Base-by-base conservation (phyloP, 2,888 invertebrate species). In the Crossocerus cetratus region DNA sequence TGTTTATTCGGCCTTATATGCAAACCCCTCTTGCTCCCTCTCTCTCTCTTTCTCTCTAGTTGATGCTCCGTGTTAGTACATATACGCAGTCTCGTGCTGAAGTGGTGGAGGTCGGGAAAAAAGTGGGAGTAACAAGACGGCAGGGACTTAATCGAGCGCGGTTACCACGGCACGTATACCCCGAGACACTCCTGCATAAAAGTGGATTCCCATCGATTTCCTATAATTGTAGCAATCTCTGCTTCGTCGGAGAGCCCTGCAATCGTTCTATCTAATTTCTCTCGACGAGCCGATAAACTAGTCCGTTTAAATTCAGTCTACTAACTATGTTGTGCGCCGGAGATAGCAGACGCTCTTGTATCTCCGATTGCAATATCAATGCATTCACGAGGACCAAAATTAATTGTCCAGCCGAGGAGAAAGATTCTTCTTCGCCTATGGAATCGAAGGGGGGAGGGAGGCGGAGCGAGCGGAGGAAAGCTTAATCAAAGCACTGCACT, bases 131-230 rank as follows among this genome's bases (percentile, higher is more conserved):
- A 65, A 43, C 23, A 16, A 22, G 42, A n/a, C 57, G 59, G 14
- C 22, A 59, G 62, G 49, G 45, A 60, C 65, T 74, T 65, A 69
- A 75, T 75, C 69, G 74, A 62, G 45, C 55, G 65, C 42, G 60
- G 43, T 49, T 16, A 3, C 16, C 49, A 16, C 49, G 43, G 32
- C 22, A 60, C 8, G 66, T 53, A 20, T 55, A 60, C 55, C 60
- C 65, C 57, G 32, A 59, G 65, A 70, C 68, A 43, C 42, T 42
- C 66, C 54, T 49, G 11, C 8, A 60, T 64, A 60, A 75, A 75
- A 75, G 75, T 75, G 75, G 75, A 80, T 82, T 82, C 81, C 68
- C 69, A 80, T 80, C 80, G 80, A 72, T 81, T 80, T 79, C 80
- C 80, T 70, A 82, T 82, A 81, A 82, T 79, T 76, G 60, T 57